phyloP scores from a whole-genome alignment of 2,797 vertebrate genomes.

The Epinephelus coioides region DNA sequence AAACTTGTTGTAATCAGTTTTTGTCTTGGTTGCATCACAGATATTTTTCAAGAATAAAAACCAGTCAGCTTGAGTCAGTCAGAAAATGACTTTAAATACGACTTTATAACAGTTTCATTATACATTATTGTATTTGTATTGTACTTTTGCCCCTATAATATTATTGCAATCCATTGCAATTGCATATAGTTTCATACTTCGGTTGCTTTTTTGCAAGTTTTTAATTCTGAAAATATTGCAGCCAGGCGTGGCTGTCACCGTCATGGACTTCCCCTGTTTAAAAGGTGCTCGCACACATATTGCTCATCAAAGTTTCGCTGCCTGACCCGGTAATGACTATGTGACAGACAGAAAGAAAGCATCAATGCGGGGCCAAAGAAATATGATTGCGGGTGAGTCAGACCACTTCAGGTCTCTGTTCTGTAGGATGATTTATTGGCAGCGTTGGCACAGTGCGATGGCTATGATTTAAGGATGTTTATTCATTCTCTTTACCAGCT shows the following conservation, averaged over 20 bases:
- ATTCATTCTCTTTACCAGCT: neutral
- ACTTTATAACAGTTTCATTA: neutral
- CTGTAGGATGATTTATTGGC: neutral
- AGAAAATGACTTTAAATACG: neutral
- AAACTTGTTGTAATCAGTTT: too few relatives aligned
- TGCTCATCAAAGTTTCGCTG: slow-evolving; percentile 21
- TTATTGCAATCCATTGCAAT: too few relatives aligned
- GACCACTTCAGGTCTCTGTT: neutral
- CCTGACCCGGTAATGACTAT: slow-evolving; percentile 11
- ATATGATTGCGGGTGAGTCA: slow-evolving; percentile 69
- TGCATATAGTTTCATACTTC: neutral
- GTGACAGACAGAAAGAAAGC: slow-evolving; percentile 34
- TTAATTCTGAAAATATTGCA: neutral
- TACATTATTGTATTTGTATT: neutral
- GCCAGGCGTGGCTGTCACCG: slow-evolving; percentile 29
- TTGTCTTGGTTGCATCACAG: too few relatives aligned
- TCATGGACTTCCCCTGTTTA: slow-evolving; percentile 59
- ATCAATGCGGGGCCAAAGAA: slow-evolving; percentile 28
- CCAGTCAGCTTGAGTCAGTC: too few relatives aligned
- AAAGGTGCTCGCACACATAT: slow-evolving; percentile 10
- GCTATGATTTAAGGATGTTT: neutral
- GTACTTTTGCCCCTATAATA: too few relatives aligned
- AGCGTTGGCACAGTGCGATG: neutral
- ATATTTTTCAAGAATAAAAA: too few relatives aligned
- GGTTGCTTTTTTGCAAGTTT: neutral